Evolutionary conservation across 1,140 invertebrate species (phyloP).

Genomic region (Globodera rostochiensis): DNA sequence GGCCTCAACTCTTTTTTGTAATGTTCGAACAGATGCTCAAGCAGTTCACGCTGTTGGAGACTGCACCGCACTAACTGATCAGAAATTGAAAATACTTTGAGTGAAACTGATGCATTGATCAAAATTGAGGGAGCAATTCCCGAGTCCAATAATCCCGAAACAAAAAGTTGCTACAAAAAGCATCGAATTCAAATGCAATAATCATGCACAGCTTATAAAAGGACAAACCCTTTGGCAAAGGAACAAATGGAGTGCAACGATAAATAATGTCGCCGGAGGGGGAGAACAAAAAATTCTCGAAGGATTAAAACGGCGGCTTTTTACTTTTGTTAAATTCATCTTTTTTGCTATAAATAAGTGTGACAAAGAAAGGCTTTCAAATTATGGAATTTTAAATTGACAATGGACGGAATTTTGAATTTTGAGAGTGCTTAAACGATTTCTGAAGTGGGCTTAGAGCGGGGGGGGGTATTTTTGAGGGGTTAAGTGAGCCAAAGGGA

Average conservation of each 20-base stretch:
- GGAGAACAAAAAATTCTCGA: background rate
- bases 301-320: background rate
- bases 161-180: background rate
- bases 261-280: background rate
- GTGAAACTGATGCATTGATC: too few relatives aligned
- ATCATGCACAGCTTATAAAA: too few relatives aligned
- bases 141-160: background rate
- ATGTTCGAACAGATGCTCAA: constrained; percentile 43
- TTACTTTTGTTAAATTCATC: background rate
- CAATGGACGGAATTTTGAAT: constrained; percentile 1
- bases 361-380: background rate
- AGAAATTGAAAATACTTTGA: too few relatives aligned
- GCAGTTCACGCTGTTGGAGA: constrained; percentile 30
- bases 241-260: background rate
- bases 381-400: background rate
- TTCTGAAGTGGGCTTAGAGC: background rate
- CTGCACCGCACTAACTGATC: background rate
- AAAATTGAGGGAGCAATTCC: too few relatives aligned
- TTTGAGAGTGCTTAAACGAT: background rate
- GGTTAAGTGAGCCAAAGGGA: background rate
- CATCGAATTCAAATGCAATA: background rate
- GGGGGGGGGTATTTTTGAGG: too few relatives aligned
- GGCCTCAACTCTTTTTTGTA: constrained; percentile 51
- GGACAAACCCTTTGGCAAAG: background rate
- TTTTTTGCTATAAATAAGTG: background rate